These are phyloP conservation scores for Drosophila kambysellisi DNA, from an alignment of 2,888 invertebrate genomes.

Conservation along the genomic window DNA sequence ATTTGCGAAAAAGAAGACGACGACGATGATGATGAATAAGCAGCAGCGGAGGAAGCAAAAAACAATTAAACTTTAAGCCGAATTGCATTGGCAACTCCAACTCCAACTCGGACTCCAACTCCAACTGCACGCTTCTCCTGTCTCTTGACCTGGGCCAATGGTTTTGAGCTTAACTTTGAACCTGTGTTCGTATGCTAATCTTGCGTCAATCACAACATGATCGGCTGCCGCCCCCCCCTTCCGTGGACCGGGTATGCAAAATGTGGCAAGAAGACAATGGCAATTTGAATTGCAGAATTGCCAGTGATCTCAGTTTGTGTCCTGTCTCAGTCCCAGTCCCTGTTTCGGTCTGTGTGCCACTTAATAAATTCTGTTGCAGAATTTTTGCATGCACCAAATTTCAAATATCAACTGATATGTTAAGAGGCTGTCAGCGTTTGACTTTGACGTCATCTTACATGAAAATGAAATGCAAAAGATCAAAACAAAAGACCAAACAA, in stretches of 20 bases:
- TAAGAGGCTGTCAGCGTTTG: slow-evolving; percentile 82
- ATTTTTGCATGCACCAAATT: slow-evolving; percentile 78
- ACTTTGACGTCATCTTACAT: slow-evolving; percentile 79
- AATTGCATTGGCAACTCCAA: slow-evolving; percentile 5
- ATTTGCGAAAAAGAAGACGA: slow-evolving; percentile 45
- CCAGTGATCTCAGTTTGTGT: slow-evolving; percentile 13
- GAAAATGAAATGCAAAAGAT: slow-evolving; percentile 78
- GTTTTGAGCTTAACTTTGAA: slow-evolving; percentile 67
- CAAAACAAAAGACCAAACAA: slow-evolving; percentile 54
- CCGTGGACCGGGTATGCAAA: slow-evolving; percentile 67
- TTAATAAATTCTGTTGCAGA: slow-evolving; percentile 83
- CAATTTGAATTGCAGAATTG: slow-evolving; percentile 84
- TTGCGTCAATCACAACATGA: slow-evolving; percentile 78
- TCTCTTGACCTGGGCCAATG: slow-evolving; percentile 69
- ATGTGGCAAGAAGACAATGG: slow-evolving; percentile 69
- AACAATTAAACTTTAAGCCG: slow-evolving; percentile 74
- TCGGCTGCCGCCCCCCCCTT: slow-evolving; percentile 30
- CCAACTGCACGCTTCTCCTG: too few relatives aligned
- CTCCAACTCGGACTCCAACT: background rate
- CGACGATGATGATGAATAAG: background rate
- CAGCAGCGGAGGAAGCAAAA: slow-evolving; percentile 14
- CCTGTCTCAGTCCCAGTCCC: background rate
- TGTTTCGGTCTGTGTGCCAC: slow-evolving; percentile 61
- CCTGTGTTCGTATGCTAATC: slow-evolving; percentile 77
- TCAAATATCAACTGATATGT: slow-evolving; percentile 82